A percentile compares a stretch with the other conserved stretches of the same genome.
Evolutionary conservation across 2,888 invertebrate genomes (phyloP).

Genomic region (Ormyrus labotus): DNA sequence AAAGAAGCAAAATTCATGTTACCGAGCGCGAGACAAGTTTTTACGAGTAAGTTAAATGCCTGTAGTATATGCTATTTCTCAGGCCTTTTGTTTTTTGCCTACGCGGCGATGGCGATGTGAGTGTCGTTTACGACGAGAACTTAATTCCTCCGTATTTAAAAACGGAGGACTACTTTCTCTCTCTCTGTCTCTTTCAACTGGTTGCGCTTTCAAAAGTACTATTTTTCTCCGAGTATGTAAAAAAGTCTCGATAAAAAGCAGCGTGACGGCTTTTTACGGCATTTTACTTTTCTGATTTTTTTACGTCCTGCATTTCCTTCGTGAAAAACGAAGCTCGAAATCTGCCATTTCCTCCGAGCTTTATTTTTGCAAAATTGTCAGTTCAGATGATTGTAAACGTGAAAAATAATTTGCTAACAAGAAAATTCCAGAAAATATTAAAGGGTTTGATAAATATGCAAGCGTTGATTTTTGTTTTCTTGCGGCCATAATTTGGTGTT

Average conservation of each 20-base stretch:
- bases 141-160: slow-evolving; percentile 55
- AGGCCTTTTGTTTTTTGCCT: slow-evolving; percentile 62
- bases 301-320: too few relatives aligned
- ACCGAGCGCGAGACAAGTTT: slow-evolving; percentile 59
- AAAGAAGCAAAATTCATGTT: slow-evolving; percentile 11
- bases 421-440: too few relatives aligned
- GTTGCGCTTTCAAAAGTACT: slow-evolving; percentile 27
- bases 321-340: too few relatives aligned
- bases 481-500: too few relatives aligned
- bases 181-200: slow-evolving; percentile 7
- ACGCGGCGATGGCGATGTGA: neutral
- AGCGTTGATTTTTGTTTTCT: too few relatives aligned
- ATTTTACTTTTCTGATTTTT: too few relatives aligned
- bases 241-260: neutral
- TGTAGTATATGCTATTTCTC: slow-evolving; percentile 61
- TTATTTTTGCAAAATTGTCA: too few relatives aligned
- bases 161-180: slow-evolving; percentile 23
- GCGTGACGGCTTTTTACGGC: too few relatives aligned
- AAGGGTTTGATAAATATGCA: too few relatives aligned
- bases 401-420: too few relatives aligned
- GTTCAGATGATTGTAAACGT: too few relatives aligned
- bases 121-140: slow-evolving; percentile 50
- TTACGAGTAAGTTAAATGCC: slow-evolving; percentile 67
- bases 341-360: too few relatives aligned
- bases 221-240: slow-evolving; percentile 15